Conservation (phyloP, 2,113 vertebrate genomes). For the Pardalotus punctatus region DNA sequence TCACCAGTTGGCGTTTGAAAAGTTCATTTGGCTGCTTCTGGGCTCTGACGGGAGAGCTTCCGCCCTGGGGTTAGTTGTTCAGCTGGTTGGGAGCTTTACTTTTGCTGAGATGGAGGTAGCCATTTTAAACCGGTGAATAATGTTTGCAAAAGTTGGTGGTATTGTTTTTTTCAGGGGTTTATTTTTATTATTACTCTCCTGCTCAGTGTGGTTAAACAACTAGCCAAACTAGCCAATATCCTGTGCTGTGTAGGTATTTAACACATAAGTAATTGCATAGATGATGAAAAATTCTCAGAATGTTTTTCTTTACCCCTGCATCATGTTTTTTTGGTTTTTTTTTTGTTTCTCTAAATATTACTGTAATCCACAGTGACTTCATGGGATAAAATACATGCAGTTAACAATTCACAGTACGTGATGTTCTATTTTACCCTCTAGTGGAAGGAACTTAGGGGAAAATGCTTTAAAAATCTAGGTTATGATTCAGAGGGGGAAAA, state of each 20-base stretch:
- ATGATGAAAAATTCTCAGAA: neutral
- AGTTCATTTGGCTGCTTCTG: constrained; percentile 24
- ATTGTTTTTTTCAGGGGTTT: neutral
- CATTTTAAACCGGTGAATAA: neutral
- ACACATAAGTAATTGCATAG: neutral
- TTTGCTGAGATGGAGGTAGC: neutral
- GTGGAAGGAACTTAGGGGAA: neutral
- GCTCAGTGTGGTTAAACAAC: neutral
- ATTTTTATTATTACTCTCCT: neutral
- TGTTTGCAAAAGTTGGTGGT: neutral
- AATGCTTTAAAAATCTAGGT: neutral
- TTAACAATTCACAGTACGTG: neutral
- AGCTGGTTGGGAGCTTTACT: neutral
- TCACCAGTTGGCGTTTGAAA: constrained; percentile 2
- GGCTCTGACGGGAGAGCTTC: neutral
- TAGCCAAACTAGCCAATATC: neutral
- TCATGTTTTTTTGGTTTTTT: neutral
- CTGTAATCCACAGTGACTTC: neutral
- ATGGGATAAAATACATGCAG: neutral
- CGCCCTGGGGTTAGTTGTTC: neutral
- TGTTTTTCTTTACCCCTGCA: neutral
- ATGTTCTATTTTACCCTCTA: neutral
- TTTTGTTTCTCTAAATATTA: neutral
- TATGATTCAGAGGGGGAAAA: neutral
- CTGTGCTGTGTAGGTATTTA: neutral